Conservation (phyloP, 2,888 invertebrate genomes). For the Anorthoa munda region DNA sequence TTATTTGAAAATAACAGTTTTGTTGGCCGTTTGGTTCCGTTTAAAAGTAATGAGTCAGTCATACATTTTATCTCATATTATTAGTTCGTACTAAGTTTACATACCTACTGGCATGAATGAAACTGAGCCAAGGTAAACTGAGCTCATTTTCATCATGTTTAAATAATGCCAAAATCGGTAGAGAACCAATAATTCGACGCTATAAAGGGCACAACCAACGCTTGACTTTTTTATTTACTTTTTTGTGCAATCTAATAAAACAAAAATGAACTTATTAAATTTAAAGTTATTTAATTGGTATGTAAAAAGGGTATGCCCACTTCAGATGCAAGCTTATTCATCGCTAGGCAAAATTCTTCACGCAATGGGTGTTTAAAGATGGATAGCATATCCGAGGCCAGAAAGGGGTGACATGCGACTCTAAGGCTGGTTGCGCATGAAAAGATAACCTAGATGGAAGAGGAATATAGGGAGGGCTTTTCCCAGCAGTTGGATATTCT, state of each 20-base stretch:
- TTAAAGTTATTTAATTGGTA: background rate
- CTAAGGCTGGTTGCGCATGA: background rate
- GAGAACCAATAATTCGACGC: no score
- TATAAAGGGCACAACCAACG: no score
- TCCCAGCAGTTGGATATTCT: background rate
- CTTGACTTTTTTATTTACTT: no score
- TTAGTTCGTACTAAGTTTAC: background rate
- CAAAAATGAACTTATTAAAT: no score
- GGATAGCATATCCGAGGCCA: background rate
- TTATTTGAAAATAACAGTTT: background rate
- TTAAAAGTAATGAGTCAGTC: background rate
- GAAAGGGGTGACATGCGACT: background rate
- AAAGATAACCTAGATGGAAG: background rate
- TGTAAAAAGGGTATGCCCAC: background rate
- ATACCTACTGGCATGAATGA: no score
- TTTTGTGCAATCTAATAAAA: no score
- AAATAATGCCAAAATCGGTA: no score
- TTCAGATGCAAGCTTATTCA: no score
- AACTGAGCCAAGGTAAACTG: no score
- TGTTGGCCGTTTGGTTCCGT: background rate
- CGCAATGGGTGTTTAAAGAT: background rate
- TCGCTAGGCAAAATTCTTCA: background rate
- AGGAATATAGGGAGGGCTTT: background rate
- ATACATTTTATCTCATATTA: background rate
- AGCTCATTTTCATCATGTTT: no score